phyloP scores from a whole-genome alignment of 2,113 vertebrate genomes.

The Ciconia stormi region DNA sequence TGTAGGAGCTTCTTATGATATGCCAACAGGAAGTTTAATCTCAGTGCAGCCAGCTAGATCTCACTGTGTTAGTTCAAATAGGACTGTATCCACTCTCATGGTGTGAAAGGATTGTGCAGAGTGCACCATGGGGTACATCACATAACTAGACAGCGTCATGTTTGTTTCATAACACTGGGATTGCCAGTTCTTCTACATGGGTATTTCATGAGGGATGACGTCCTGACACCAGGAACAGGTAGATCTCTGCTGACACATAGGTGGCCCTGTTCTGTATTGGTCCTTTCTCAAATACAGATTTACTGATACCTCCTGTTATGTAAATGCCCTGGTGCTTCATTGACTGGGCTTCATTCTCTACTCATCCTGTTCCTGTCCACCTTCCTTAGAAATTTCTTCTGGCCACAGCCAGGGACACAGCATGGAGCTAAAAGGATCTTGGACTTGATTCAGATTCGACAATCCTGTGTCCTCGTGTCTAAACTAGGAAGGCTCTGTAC shows the following conservation, averaged over 20 bases:
- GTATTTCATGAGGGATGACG: neutral
- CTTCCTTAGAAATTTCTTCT: neutral
- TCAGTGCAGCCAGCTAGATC: neutral
- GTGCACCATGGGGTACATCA: neutral
- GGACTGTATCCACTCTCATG: neutral
- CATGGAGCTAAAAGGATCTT: neutral
- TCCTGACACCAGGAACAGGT: neutral
- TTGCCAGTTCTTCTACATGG: fast-evolving
- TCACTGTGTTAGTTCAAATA: neutral
- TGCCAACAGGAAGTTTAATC: neutral
- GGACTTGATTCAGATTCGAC: neutral
- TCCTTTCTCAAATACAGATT: neutral
- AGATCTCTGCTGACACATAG: neutral
- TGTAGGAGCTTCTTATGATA: neutral
- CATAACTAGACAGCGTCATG: neutral
- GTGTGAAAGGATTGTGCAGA: neutral
- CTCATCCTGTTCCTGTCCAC: neutral
- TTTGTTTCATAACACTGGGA: neutral
- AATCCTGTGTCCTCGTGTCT: neutral
- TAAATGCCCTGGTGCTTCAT: neutral
- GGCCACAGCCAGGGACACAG: neutral
- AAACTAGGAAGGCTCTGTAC: neutral
- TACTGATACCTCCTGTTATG: neutral
- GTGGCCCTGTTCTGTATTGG: neutral
- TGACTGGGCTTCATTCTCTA: neutral